phyloP scores from a whole-genome alignment of 2,113 vertebrate genomes.

The Manacus vitellinus region DNA sequence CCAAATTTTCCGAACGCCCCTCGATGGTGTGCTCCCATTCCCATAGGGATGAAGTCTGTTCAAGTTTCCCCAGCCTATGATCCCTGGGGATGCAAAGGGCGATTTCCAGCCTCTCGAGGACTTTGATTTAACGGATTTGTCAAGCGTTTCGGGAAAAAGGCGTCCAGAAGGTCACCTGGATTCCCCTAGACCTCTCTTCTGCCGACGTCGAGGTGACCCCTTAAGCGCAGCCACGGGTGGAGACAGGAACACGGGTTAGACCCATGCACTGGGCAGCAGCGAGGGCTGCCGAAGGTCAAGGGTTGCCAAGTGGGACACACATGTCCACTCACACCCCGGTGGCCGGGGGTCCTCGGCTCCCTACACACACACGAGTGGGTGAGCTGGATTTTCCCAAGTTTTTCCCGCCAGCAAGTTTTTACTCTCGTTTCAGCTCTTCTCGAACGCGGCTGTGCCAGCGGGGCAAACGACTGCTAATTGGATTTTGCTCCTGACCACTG shows the following conservation, averaged over 20 bases:
- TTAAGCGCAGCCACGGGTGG: background rate
- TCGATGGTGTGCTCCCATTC: background rate
- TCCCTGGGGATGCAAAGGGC: background rate
- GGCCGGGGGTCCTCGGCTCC: background rate
- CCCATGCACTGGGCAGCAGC: fast-evolving
- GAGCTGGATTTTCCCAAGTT: background rate
- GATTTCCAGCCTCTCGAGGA: background rate
- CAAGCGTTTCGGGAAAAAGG: background rate
- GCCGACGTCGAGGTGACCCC: background rate
- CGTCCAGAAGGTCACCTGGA: background rate
- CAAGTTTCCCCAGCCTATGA: background rate
- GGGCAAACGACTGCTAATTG: background rate
- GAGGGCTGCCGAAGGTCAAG: background rate
- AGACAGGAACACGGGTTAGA: background rate
- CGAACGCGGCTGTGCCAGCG: background rate
- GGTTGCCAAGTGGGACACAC: background rate
- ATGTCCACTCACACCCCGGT: background rate
- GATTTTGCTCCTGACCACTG: background rate
- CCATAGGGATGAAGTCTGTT: background rate
- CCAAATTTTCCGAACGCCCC: background rate
- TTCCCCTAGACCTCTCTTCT: background rate
- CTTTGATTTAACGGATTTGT: constrained; percentile 25
- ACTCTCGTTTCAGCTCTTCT: background rate
- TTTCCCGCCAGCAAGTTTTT: background rate
- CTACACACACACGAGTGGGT: background rate